Evolutionary conservation across 2,113 vertebrate species (phyloP).

Genomic region (Rhinogobius similis): DNA sequence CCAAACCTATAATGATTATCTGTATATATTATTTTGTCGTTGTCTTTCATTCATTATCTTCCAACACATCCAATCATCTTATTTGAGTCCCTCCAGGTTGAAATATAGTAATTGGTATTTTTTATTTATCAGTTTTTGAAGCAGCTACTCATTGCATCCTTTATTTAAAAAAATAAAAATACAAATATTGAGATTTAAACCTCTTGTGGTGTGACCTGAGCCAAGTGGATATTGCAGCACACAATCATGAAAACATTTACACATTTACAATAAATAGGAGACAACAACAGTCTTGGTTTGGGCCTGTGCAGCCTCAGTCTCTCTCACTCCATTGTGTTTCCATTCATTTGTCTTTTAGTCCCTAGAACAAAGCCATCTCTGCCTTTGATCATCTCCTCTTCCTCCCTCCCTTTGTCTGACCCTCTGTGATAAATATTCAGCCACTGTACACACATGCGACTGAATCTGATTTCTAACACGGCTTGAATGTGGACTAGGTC

Average conservation of each 20-base stretch:
- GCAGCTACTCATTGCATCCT: neutral
- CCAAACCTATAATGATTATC: too few species aligned
- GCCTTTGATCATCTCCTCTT: conserved; percentile 63
- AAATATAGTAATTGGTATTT: neutral
- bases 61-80: too few species aligned
- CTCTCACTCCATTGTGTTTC: conserved; percentile 7
- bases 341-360: conserved; percentile 15
- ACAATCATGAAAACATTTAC: too few species aligned
- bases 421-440: conserved; percentile 68
- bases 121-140: neutral
- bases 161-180: too few species aligned
- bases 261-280: too few species aligned
- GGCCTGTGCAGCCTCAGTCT: neutral
- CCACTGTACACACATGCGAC: conserved; percentile 32
- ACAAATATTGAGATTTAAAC: too few species aligned
- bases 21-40: too few species aligned
- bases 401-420: conserved; percentile 51
- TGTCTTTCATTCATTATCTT: too few species aligned
- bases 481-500: conserved; percentile 32
- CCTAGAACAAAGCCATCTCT: conserved; percentile 59
- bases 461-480: conserved; percentile 49
- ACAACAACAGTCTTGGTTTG: conserved; percentile 2
- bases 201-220: too few species aligned
- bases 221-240: too few species aligned
- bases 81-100: too few species aligned